Evolutionary conservation across 2,888 invertebrate species (phyloP), one percentile per base, ranked within the genome.

Genomic region (Apodemia zela): DNA sequence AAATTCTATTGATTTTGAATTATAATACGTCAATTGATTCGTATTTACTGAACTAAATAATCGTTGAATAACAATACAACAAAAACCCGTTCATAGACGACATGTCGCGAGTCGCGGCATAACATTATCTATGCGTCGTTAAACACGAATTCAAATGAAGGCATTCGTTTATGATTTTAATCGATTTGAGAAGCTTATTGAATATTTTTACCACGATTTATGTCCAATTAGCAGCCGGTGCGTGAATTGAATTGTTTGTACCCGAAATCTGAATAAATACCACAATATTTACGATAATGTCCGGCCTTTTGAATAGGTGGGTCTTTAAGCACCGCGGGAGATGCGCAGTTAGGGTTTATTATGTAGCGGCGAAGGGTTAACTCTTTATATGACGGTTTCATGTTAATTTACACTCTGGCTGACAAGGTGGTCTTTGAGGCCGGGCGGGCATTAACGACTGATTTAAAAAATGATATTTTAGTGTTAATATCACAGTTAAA

Each of bases 181-280:
- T 88, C 86, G 87, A 88, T 83, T 81, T 83, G 83, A 83, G 85
- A 78, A 79, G 80, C 83, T 87, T 85, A 88, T 89, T 89, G 82
- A 89, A 88, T 89, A 87, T 89, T 86, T 88, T 82, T 84, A 86
- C 80, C 77, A 80, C 85, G 82, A 89, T 87, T 89, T 89, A 89
- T 87, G 80, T 84, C 87, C 89, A 91, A 90, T 91, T 90, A 89
- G 87, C 84, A 82, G 84, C 74, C 81, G 79, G 80, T 87, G 88
- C 86, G 87, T 89, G 89, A 89, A 91, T 89, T 89, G 89, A 90
- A 91, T 91, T 91, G 90, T 90, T 89, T 84, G 90, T 84, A 82
- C 80, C 81, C 81, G 80, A 88, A 88, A 86, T 86, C 80, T 87
- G 86, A 86, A 89, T 89, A 89, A 89, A 89, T 83, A 89, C 86